Percentiles rank a stretch among this genome's conserved stretches.
phyloP scores from a whole-genome alignment of 2,888 invertebrate genomes.

The Cosmorhoe ocellata region DNA sequence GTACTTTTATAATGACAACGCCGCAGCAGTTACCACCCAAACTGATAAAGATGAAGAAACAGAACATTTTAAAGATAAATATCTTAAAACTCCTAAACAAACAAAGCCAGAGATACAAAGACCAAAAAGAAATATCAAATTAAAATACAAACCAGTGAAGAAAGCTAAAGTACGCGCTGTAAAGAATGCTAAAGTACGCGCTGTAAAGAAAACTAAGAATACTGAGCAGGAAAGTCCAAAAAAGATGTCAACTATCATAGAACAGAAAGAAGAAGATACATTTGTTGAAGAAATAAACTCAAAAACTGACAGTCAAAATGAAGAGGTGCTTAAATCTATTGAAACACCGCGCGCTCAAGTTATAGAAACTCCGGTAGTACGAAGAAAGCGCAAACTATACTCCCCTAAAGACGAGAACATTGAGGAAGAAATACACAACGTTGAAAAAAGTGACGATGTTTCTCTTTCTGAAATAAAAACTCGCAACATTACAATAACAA shows the following conservation, averaged over 20 bases:
- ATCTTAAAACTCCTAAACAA: constrained; percentile 18
- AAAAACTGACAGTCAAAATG: constrained; percentile 9
- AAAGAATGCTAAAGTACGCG: constrained; percentile 33
- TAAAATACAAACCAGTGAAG: constrained; percentile 39
- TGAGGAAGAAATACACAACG: constrained; percentile 24
- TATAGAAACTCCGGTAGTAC: constrained; percentile 21
- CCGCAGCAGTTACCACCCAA: constrained; percentile 5
- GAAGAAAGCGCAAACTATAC: constrained; percentile 65
- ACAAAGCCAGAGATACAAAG: constrained; percentile 21
- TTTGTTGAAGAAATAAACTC: constrained; percentile 13
- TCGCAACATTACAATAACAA: constrained; percentile 36
- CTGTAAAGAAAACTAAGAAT: constrained; percentile 33
- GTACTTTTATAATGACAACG: constrained; percentile 38
- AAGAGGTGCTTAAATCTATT: constrained; percentile 8
- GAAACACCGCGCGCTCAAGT: constrained; percentile 6
- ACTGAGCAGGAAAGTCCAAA: constrained; percentile 30
- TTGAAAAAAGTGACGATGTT: constrained; percentile 31
- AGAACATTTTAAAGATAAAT: constrained; percentile 15
- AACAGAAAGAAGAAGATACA: constrained; percentile 38
- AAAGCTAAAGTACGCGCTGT: constrained; percentile 26
- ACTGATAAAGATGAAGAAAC: background rate
- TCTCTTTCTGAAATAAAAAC: constrained; percentile 36
- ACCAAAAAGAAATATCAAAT: constrained; percentile 37
- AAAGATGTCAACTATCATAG: constrained; percentile 51
- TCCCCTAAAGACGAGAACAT: constrained; percentile 58